These are phyloP conservation scores for Lacanobia wlatinum DNA, from an alignment of 2,888 invertebrate species.

Conservation along the genomic window DNA sequence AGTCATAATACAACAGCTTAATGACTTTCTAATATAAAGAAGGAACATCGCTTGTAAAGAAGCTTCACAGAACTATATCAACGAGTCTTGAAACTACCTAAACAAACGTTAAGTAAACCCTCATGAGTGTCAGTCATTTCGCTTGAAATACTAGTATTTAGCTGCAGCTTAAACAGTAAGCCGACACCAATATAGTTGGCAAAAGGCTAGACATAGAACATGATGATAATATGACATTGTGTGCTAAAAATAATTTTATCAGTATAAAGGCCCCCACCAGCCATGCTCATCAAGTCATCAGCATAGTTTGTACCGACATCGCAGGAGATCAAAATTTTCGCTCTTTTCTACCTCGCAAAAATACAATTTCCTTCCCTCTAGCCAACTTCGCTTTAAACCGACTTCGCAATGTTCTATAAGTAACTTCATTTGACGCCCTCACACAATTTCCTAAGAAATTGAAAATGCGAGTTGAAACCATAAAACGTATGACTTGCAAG, in stretches of 20 bases:
- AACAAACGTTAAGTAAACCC: too few relatives aligned
- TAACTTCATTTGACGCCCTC: conserved; percentile 51
- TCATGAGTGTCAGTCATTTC: too few relatives aligned
- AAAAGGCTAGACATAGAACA: too few relatives aligned
- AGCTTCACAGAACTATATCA: too few relatives aligned
- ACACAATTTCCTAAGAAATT: conserved; percentile 67
- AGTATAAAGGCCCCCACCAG: neutral
- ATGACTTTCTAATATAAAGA: too few relatives aligned
- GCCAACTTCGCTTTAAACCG: conserved; percentile 19
- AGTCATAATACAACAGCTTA: too few relatives aligned
- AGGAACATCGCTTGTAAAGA: too few relatives aligned
- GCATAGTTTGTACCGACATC: neutral
- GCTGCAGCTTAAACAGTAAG: too few relatives aligned
- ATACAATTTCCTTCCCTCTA: conserved; percentile 33
- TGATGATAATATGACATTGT: too few relatives aligned
- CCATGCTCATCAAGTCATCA: neutral
- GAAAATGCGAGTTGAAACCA: conserved; percentile 70
- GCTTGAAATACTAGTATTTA: too few relatives aligned
- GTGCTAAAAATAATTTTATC: neutral
- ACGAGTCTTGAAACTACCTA: too few relatives aligned
- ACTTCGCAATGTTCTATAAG: conserved; percentile 22
- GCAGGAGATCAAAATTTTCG: conserved; percentile 34
- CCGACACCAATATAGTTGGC: too few relatives aligned
- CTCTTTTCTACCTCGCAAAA: conserved; percentile 20
- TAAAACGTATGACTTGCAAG: conserved; percentile 44